These are phyloP conservation scores for Calidris pugnax DNA, from an alignment of 2,113 vertebrate species.

Conservation along the genomic window DNA sequence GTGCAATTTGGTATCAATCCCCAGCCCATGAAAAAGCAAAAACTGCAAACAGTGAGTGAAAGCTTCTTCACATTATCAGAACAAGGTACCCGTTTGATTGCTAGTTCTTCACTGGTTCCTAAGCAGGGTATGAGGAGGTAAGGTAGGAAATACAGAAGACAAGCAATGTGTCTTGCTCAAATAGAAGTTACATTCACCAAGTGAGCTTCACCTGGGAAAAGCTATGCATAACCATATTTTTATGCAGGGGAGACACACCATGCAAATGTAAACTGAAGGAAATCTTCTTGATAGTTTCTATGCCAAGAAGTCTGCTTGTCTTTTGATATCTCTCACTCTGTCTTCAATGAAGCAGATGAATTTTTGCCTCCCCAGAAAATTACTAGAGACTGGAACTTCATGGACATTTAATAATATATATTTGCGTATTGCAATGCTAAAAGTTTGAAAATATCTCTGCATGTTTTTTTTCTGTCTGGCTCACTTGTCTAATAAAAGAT, in stretches of 20 bases:
- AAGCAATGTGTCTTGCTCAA: background rate
- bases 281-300: background rate
- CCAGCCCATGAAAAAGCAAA: background rate
- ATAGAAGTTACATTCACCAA: background rate
- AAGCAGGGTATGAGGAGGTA: background rate
- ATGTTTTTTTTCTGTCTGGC: background rate
- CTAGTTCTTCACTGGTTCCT: background rate
- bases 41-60: background rate
- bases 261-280: background rate
- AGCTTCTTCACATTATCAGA: background rate
- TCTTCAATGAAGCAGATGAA: background rate
- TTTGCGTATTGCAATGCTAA: background rate
- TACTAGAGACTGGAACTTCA: background rate
- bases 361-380: background rate
- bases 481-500: background rate
- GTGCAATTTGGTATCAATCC: background rate
- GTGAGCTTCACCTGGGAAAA: background rate
- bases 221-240: fast-evolving
- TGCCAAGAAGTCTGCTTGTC: background rate
- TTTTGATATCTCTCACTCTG: background rate
- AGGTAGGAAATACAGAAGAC: background rate
- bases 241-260: background rate
- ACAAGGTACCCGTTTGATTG: background rate
- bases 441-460: background rate
- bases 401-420: background rate